phyloP scores from a whole-genome alignment of 2,888 invertebrate genomes.

The Lasioglossum calceatum region DNA sequence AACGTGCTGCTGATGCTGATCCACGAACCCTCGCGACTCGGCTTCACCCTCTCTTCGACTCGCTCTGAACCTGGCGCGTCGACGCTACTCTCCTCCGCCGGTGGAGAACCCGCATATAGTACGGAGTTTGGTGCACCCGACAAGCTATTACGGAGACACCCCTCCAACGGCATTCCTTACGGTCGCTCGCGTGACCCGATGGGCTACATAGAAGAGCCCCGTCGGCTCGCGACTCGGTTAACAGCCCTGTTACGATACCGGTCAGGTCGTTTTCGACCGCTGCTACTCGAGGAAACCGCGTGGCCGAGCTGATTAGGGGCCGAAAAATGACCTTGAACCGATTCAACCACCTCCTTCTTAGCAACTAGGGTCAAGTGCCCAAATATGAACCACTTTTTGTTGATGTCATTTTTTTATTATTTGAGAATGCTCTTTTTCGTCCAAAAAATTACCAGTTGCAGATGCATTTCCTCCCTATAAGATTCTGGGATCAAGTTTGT shows the following conservation, averaged over 20 bases:
- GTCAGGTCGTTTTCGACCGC: not conserved
- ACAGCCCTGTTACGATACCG: not conserved
- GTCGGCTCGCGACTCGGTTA: constrained; percentile 3
- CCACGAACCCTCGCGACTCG: constrained; percentile 2
- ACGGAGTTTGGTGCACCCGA: constrained; percentile 24
- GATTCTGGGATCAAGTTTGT: too few relatives aligned
- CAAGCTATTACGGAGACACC: not conserved
- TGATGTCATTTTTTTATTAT: too few relatives aligned
- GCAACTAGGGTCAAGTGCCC: too few relatives aligned
- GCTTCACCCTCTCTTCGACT: constrained; percentile 73
- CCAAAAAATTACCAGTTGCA: too few relatives aligned
- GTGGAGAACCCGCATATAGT: not conserved
- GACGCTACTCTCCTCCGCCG: not conserved
- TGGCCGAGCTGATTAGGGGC: not conserved
- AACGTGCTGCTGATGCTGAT: constrained; percentile 48
- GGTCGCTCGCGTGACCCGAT: constrained; percentile 14
- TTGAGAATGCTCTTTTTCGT: too few relatives aligned
- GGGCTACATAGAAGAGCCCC: not conserved
- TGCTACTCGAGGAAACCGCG: not conserved
- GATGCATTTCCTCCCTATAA: too few relatives aligned
- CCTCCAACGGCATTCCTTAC: not conserved
- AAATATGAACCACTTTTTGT: too few relatives aligned
- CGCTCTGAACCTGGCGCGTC: constrained; percentile 30
- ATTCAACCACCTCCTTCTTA: not conserved
- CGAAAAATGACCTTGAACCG: not conserved